A percentile compares a stretch with the other conserved stretches of the same genome.
Conservation (phyloP, 2,113 vertebrate species). For the Hemiscyllium ocellatum region DNA sequence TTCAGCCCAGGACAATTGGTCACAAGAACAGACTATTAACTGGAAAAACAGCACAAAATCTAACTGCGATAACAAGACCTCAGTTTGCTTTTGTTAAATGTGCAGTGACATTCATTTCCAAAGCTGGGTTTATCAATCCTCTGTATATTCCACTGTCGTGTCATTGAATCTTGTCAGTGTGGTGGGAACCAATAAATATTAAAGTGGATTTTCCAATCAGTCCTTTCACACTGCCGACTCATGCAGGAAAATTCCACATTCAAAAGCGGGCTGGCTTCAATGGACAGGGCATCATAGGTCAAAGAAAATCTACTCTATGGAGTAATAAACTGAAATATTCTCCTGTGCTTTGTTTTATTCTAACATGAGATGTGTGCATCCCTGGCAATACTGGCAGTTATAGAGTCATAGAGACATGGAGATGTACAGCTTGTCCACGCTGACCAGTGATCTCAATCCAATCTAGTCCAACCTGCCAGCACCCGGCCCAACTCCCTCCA, state of each 20-base stretch:
- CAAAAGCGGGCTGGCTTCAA: not conserved
- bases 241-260: not conserved
- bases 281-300: not conserved
- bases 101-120: not conserved
- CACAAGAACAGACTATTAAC: not conserved
- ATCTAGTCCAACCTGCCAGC: too few relatives aligned
- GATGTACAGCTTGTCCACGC: too few relatives aligned
- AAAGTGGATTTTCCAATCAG: not conserved
- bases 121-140: not conserved
- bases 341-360: too few relatives aligned
- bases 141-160: not conserved
- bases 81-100: not conserved
- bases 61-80: not conserved
- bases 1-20: not conserved
- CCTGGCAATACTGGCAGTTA: too few relatives aligned
- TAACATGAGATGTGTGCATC: too few relatives aligned
- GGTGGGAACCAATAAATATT: not conserved
- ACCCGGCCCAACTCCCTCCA: too few relatives aligned
- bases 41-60: not conserved
- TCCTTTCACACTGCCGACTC: not conserved
- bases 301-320: not conserved
- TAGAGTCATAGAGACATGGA: too few relatives aligned
- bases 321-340: not conserved
- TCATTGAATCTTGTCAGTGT: not conserved
- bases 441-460: too few relatives aligned